phyloP scores from a whole-genome alignment of 2,113 vertebrate species.

The Megaleporinus macrocephalus region DNA sequence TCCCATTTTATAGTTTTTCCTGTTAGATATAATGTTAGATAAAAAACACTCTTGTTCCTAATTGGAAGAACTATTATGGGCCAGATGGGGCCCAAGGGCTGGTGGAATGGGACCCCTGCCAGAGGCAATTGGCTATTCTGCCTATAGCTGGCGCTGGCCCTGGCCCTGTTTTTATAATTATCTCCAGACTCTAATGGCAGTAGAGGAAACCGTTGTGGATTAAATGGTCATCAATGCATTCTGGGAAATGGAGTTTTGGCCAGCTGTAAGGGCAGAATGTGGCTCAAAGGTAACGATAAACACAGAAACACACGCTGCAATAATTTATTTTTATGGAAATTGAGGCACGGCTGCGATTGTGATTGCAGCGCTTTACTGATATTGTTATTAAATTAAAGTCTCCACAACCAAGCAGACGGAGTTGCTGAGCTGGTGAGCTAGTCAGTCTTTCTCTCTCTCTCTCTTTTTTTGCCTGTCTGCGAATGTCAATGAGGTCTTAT shows the following conservation, averaged over 20 bases:
- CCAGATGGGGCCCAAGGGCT: too few relatives aligned
- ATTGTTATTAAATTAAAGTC: conserved; percentile 79
- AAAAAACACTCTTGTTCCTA: too few relatives aligned
- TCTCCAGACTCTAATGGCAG: neutral
- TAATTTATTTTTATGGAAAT: conserved; percentile 79
- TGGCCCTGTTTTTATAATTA: neutral
- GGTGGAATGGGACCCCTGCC: too few relatives aligned
- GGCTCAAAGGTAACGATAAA: conserved; percentile 67
- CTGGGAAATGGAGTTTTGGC: conserved; percentile 46
- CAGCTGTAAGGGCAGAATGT: neutral
- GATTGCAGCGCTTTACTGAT: conserved; percentile 69
- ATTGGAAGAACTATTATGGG: too few relatives aligned
- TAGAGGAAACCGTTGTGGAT: neutral
- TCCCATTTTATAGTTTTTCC: too few relatives aligned
- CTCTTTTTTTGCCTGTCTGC: conserved; percentile 53
- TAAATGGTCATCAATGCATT: conserved; percentile 1
- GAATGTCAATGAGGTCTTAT: conserved; percentile 78
- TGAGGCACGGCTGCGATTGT: conserved; percentile 65
- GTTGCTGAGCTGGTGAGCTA: conserved; percentile 75
- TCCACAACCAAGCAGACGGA: conserved; percentile 67
- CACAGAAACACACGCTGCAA: conserved; percentile 59
- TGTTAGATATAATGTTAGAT: too few relatives aligned
- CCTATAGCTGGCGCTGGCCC: too few relatives aligned
- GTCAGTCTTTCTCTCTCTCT: conserved; percentile 61
- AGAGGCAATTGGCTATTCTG: too few relatives aligned